Percentiles rank a stretch among this genome's conserved stretches.
Evolutionary conservation across 2,888 invertebrate genomes (phyloP).

Genomic region (Chymomyza amoena): DNA sequence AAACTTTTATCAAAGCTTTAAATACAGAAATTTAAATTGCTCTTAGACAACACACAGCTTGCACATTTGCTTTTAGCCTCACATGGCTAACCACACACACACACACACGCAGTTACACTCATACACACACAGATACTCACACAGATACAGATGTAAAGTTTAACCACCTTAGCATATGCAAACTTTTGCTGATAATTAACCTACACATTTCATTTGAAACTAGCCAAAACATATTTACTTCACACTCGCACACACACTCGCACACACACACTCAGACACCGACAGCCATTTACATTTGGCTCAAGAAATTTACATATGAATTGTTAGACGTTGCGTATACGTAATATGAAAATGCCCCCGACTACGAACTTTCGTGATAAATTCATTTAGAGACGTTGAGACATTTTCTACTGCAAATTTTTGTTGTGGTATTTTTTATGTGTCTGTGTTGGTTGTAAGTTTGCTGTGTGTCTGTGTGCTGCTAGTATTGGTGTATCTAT

Average conservation of each 20-base stretch:
- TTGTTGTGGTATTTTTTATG: constrained; percentile 8
- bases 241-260: neutral
- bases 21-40: neutral
- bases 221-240: constrained; percentile 27
- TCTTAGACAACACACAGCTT: neutral
- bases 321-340: constrained; percentile 22
- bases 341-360: constrained; percentile 6
- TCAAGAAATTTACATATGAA: constrained; percentile 50
- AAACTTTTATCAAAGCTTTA: neutral
- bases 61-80: neutral
- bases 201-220: constrained; percentile 43
- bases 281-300: constrained; percentile 7
- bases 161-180: constrained; percentile 38
- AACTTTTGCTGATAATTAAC: constrained; percentile 60
- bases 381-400: constrained; percentile 59
- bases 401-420: constrained; percentile 33
- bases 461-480: constrained; percentile 14
- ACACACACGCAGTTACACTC: too few species aligned
- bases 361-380: constrained; percentile 52
- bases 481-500: neutral
- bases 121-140: neutral
- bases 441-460: neutral
- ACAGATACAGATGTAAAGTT: neutral
- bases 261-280: too few species aligned
- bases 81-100: constrained; percentile 19